A percentile compares a stretch with the other conserved stretches of the same genome.
These are phyloP conservation scores for Pristionchus fissidentatus DNA, from an alignment of 2,888 invertebrate species.

Conservation along the genomic window DNA sequence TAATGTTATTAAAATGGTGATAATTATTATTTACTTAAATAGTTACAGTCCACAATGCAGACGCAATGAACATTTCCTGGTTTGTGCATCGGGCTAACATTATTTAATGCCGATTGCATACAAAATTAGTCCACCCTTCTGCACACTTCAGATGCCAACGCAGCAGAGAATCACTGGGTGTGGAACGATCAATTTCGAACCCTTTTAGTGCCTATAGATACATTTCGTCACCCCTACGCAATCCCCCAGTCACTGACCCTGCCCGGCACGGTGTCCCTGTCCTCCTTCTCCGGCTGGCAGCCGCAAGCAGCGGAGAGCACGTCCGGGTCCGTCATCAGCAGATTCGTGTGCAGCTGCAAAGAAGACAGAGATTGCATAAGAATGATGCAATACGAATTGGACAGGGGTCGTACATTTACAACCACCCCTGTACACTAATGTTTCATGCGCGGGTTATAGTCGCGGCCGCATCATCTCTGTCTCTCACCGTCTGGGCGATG, in stretches of 20 bases:
- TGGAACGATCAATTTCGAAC: not conserved
- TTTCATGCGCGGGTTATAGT: not conserved
- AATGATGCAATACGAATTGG: not conserved
- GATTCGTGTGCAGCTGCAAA: slow-evolving; percentile 57
- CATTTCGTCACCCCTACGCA: too few species aligned
- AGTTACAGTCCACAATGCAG: too few species aligned
- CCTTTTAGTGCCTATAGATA: too few species aligned
- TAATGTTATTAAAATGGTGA: too few species aligned
- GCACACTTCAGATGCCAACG: too few species aligned
- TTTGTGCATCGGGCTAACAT: too few species aligned
- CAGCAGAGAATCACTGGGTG: not conserved
- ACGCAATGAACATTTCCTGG: too few species aligned
- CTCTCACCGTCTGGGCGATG: slow-evolving; percentile 89
- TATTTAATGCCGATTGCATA: too few species aligned
- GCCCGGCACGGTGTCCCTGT: slow-evolving; percentile 18
- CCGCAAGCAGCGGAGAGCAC: slow-evolving; percentile 83
- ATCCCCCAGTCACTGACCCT: not conserved
- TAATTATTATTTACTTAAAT: too few species aligned
- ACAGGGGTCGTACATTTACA: not conserved
- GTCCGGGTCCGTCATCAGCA: slow-evolving; percentile 54
- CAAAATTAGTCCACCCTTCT: too few species aligned
- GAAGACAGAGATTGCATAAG: too few species aligned
- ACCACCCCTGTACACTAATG: too few species aligned
- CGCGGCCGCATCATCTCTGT: not conserved
- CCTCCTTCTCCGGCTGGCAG: slow-evolving; percentile 81